Evolutionary conservation across 2,888 invertebrate species (phyloP), one percentile per base, ranked within the genome.

Genomic region (Phyllotreta striolata): DNA sequence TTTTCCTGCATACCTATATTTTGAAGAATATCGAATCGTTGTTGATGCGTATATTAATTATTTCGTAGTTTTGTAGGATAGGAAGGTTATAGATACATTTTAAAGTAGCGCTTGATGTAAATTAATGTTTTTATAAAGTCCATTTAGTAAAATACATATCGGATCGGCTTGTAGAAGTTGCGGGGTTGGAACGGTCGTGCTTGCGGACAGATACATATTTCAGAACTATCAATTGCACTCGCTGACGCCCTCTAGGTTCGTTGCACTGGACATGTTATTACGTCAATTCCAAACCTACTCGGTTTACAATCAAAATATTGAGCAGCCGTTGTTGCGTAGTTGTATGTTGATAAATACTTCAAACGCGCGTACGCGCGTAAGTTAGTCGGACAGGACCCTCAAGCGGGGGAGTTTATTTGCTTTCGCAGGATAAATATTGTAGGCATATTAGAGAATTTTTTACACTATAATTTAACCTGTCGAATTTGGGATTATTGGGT

Each of bases 161-260:
- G n/a, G n/a, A n/a, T n/a, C n/a, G n/a, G n/a, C n/a, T n/a, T n/a
- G n/a, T n/a, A n/a, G n/a, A n/a, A n/a, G n/a, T n/a, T 51, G 51
- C 12, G 34, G 44, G 51, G 34, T 39, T 49, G 7, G 49, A 58
- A 58, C 40, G 47, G 9, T 24, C 35, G 37, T 34, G 41, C 4
- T 24, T 40, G 37, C 34, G 14, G 38, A 41, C 39, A 10, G 52
- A 55, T 55, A 56, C 44, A 56, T 56, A 56, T 56, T 56, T 56
- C 56, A 56, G 13, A 56, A 35, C 56, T 44, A 56, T 56, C 56
- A 56, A 44, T 44, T 44, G 44, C 56, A 56, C 44, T 56, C 56
- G 12, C 43, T 39, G 43, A 56, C 56, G 56, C 56, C 56, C 56
- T 56, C 56, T 56, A 44, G 56, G 56, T 56, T 56, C 56, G 56